phyloP scores from a whole-genome alignment of 1,140 invertebrate genomes.

The Drosophila mayri region DNA sequence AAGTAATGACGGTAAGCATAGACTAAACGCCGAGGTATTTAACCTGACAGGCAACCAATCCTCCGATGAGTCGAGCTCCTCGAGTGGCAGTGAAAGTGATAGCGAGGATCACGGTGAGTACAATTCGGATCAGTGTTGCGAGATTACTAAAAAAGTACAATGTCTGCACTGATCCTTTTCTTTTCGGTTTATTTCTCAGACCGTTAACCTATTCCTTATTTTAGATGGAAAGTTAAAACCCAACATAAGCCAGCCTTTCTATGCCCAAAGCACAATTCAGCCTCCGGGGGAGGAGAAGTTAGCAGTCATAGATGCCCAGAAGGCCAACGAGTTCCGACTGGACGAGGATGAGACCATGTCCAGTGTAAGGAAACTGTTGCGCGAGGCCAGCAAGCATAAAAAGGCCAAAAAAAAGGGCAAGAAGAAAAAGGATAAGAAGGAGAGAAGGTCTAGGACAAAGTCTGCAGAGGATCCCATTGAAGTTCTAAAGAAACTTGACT shows the following conservation, averaged over 20 bases:
- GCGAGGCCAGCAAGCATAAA: constrained; percentile 92
- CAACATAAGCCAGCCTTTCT: constrained; percentile 85
- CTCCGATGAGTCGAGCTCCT: constrained; percentile 65
- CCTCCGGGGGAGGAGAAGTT: constrained; percentile 81
- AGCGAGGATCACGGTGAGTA: constrained; percentile 58
- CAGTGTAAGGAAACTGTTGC: constrained; percentile 92
- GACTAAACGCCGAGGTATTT: constrained; percentile 20
- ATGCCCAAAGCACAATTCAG: constrained; percentile 50
- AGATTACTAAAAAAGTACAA: neutral
- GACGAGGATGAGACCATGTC: constrained; percentile 93
- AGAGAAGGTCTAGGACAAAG: constrained; percentile 86
- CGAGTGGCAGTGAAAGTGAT: constrained; percentile 56
- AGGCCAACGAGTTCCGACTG: constrained; percentile 86
- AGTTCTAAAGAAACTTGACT: constrained; percentile 86
- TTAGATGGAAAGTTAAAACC: constrained; percentile 65
- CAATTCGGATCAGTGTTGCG: neutral
- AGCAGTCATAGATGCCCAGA: constrained; percentile 54
- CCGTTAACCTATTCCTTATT: neutral
- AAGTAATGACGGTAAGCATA: constrained; percentile 12
- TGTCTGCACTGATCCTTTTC: neutral
- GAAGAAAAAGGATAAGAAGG: constrained; percentile 86
- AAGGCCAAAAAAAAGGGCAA: constrained; percentile 89
- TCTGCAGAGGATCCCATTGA: constrained; percentile 83
- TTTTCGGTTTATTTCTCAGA: no score
- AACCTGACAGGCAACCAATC: constrained; percentile 33